A percentile compares a stretch with the other conserved stretches of the same genome.
phyloP scores from a whole-genome alignment of 1,140 invertebrate genomes.

The Orchestia grillus region DNA sequence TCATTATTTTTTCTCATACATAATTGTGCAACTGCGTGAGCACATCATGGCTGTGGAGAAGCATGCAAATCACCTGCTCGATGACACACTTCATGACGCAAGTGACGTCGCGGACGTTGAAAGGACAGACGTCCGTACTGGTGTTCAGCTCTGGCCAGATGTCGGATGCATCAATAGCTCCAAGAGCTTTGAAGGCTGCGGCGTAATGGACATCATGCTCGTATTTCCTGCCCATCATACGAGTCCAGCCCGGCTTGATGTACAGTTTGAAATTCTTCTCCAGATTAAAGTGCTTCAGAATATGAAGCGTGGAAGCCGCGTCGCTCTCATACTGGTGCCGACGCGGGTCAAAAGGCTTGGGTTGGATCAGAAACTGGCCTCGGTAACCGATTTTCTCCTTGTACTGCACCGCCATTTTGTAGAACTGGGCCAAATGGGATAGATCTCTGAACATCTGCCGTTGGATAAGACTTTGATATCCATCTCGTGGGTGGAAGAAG shows the following conservation, averaged over 20 bases:
- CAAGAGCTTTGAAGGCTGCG: constrained; percentile 65
- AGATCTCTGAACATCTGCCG: constrained; percentile 64
- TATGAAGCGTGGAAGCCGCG: constrained; percentile 61
- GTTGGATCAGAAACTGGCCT: constrained; percentile 67
- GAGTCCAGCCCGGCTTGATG: constrained; percentile 63
- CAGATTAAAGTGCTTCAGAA: constrained; percentile 64
- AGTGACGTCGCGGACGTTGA: constrained; percentile 62
- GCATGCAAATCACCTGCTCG: constrained; percentile 60
- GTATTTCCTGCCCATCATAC: constrained; percentile 60
- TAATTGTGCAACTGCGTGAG: not conserved
- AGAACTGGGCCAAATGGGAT: constrained; percentile 66
- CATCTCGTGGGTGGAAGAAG: constrained; percentile 67
- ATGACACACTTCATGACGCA: constrained; percentile 67
- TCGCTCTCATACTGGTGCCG: constrained; percentile 67
- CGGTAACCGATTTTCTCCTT: constrained; percentile 67
- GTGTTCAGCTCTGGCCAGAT: constrained; percentile 59
- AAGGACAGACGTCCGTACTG: constrained; percentile 59
- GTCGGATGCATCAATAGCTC: constrained; percentile 64
- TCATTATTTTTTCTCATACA: not conserved
- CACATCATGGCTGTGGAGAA: not conserved
- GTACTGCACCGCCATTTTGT: constrained; percentile 67
- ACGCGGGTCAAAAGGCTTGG: constrained; percentile 63
- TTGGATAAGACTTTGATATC: constrained; percentile 66
- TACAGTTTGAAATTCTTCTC: constrained; percentile 67
- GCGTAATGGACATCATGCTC: constrained; percentile 66